Percentiles rank a stretch among this genome's conserved stretches.
Evolutionary conservation across 2,113 vertebrate genomes (phyloP).

Genomic region (Ciconia stormi): DNA sequence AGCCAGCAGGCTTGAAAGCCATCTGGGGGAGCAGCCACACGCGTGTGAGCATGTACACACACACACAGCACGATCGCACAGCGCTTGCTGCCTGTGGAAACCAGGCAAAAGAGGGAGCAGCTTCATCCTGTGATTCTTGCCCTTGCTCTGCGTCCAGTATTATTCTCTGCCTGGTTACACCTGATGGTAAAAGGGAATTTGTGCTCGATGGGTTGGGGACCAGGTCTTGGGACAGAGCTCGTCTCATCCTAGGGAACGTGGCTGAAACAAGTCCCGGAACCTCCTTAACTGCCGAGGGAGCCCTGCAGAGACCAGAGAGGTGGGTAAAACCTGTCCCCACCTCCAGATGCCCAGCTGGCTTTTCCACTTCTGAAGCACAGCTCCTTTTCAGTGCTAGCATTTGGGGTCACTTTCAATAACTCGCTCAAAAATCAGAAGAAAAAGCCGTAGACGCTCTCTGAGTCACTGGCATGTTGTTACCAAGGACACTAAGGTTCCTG

Average conservation of each 20-base stretch:
- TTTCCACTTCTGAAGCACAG: neutral
- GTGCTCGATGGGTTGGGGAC: fast-evolving
- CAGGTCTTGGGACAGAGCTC: neutral
- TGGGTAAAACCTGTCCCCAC: neutral
- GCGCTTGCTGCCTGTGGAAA: neutral
- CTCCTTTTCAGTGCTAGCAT: neutral
- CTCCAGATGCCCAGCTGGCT: neutral
- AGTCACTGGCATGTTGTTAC: constrained; percentile 65
- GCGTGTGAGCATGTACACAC: neutral
- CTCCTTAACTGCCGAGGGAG: neutral
- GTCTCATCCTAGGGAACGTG: fast-evolving
- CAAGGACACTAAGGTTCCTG: constrained; percentile 64
- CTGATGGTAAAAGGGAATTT: neutral
- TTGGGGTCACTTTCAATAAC: constrained; percentile 32
- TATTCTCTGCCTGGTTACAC: neutral
- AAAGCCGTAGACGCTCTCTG: neutral
- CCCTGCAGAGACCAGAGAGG: neutral
- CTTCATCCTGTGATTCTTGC: neutral
- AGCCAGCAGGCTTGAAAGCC: neutral
- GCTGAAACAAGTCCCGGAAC: neutral
- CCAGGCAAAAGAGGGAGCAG: neutral
- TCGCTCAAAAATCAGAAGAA: neutral
- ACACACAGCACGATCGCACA: fast-evolving
- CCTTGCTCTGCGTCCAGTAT: neutral
- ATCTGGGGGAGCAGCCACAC: neutral